phyloP scores from a whole-genome alignment of 1,140 invertebrate species.

The Camponotus floridanus region DNA sequence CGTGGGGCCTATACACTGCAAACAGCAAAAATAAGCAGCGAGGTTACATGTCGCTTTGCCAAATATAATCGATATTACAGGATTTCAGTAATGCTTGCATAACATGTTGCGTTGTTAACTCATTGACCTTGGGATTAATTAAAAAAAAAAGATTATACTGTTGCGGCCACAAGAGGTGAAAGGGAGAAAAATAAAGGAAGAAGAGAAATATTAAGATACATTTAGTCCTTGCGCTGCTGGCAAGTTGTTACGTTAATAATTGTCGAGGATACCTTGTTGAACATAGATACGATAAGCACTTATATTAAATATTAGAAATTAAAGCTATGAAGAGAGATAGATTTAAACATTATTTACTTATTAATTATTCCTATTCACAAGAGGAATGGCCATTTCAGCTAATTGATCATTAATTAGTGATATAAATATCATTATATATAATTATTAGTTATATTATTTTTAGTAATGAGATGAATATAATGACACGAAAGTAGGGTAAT shows the following conservation, averaged over 20 bases:
- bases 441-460: conserved; percentile 70
- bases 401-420: conserved; percentile 70
- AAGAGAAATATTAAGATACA: conserved; percentile 76
- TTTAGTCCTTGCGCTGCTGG: conserved; percentile 84
- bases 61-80: conserved; percentile 75
- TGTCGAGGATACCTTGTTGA: conserved; percentile 80
- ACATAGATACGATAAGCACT: conserved; percentile 76
- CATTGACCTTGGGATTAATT: conserved; percentile 73
- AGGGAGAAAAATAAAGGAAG: conserved; percentile 67
- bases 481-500: conserved; percentile 44
- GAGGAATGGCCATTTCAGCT: conserved; percentile 68
- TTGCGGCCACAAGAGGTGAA: conserved; percentile 73
- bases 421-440: conserved; percentile 63
- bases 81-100: conserved; percentile 77
- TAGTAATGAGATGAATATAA: conserved; percentile 58
- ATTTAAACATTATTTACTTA: conserved; percentile 73
- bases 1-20: conserved; percentile 32
- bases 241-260: conserved; percentile 85
- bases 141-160: conserved; percentile 70
- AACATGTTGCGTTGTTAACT: conserved; percentile 72
- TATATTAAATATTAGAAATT: conserved; percentile 71
- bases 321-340: conserved; percentile 69
- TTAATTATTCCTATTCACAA: conserved; percentile 67
- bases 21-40: conserved; percentile 72
- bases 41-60: conserved; percentile 76